These are phyloP conservation scores for Orussus abietinus DNA, from an alignment of 1,140 invertebrate genomes.

Conservation along the genomic window DNA sequence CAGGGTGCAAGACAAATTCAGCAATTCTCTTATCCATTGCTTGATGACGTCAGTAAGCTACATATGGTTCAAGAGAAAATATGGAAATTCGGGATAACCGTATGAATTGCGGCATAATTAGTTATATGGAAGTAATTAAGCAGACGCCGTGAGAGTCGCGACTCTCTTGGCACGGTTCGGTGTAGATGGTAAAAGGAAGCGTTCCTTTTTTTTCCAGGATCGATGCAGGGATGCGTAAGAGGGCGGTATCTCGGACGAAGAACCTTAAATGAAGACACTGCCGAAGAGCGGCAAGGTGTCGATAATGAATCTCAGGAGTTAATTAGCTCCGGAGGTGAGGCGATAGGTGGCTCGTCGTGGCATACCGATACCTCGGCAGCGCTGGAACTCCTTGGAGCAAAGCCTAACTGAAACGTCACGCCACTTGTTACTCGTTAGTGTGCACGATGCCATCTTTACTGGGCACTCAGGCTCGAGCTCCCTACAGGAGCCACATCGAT, in stretches of 20 bases:
- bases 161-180: no score
- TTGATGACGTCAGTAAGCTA: no score
- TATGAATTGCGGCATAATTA: no score
- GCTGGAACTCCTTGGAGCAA: slow-evolving; percentile 28
- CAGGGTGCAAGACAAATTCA: slow-evolving; percentile 24
- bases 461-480: slow-evolving; percentile 32
- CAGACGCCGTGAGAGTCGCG: no score
- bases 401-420: slow-evolving; percentile 50
- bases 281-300: slow-evolving; percentile 36
- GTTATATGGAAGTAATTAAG: no score
- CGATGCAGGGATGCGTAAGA: no score
- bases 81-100: no score
- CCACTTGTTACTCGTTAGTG: slow-evolving; percentile 51
- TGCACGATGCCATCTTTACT: slow-evolving; percentile 48
- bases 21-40: slow-evolving; percentile 9
- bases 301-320: slow-evolving; percentile 49
- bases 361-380: slow-evolving; percentile 37
- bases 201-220: no score
- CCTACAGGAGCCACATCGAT: slow-evolving; percentile 35
- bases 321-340: slow-evolving; percentile 42
- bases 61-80: no score
- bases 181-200: no score
- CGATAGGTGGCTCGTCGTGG: slow-evolving; percentile 42
- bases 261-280: slow-evolving; percentile 39
- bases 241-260: no score